These are phyloP conservation scores for Sorex fumeus DNA, from an alignment of 2,113 vertebrate genomes.

Conservation along the genomic window DNA sequence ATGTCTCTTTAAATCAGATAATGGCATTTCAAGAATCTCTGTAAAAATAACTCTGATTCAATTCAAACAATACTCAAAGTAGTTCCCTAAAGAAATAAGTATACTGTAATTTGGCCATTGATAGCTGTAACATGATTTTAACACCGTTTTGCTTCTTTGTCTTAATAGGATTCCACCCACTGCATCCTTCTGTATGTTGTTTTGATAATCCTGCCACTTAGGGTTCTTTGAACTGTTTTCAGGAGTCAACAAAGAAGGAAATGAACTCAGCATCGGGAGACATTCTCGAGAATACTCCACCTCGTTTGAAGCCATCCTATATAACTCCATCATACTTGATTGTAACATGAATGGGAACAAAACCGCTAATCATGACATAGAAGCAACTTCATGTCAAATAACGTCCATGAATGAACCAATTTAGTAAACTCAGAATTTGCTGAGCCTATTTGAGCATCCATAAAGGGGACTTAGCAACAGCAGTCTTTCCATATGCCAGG, in stretches of 20 bases:
- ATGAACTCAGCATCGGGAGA: background rate
- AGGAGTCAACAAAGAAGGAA: slow-evolving; percentile 54
- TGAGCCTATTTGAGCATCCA: slow-evolving; percentile 72
- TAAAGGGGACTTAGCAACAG: slow-evolving; percentile 73
- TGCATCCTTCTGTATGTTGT: slow-evolving; percentile 56
- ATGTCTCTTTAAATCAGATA: slow-evolving; percentile 68
- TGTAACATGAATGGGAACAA: slow-evolving; percentile 66
- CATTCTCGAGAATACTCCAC: slow-evolving; percentile 55
- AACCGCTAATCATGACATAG: slow-evolving; percentile 66
- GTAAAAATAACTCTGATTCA: slow-evolving; percentile 71
- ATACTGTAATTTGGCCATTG: slow-evolving; percentile 26
- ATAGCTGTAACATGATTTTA: background rate
- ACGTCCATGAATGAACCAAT: slow-evolving; percentile 62
- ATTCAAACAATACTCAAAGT: slow-evolving; percentile 40
- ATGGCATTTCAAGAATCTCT: slow-evolving; percentile 68
- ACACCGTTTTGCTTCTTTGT: slow-evolving; percentile 10
- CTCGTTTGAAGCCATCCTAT: slow-evolving; percentile 33
- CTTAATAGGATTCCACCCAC: slow-evolving; percentile 28
- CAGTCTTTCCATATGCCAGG: slow-evolving; percentile 77
- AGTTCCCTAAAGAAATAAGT: slow-evolving; percentile 73
- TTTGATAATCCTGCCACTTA: slow-evolving; percentile 62
- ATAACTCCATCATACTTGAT: slow-evolving; percentile 54
- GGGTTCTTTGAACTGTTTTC: slow-evolving; percentile 52
- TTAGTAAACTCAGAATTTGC: slow-evolving; percentile 74
- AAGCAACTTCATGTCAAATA: slow-evolving; percentile 76